Evolutionary conservation across 2,888 invertebrate species (phyloP).

Genomic region (Pemphredon lugubris): DNA sequence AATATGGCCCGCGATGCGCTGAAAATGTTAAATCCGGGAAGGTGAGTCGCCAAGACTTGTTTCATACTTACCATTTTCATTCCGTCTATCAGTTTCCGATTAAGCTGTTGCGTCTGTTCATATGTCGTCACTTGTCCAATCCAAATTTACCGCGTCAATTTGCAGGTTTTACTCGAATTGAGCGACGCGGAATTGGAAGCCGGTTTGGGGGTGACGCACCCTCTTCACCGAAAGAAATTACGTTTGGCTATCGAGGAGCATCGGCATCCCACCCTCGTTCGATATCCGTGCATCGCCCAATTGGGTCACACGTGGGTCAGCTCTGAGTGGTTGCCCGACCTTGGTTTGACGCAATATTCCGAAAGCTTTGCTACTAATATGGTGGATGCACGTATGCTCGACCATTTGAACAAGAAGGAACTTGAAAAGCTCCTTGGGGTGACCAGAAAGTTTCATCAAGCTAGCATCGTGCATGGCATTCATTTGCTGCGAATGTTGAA

Average conservation of each 20-base stretch:
- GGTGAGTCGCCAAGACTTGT: conserved; percentile 83
- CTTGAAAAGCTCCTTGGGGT: conserved; percentile 96
- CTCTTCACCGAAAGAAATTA: conserved; percentile 96
- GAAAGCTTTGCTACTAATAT: conserved; percentile 93
- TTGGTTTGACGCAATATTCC: conserved; percentile 94
- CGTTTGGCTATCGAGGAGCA: conserved; percentile 96
- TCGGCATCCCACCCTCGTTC: conserved; percentile 91
- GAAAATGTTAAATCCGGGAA: conserved; percentile 98
- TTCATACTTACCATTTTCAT: too few relatives aligned
- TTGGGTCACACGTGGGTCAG: conserved; percentile 96
- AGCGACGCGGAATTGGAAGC: conserved; percentile 95
- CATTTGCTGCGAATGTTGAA: conserved; percentile 95
- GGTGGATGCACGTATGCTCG: conserved; percentile 96
- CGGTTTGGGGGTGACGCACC: conserved; percentile 94
- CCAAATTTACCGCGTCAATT: too few relatives aligned
- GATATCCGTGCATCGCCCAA: conserved; percentile 93
- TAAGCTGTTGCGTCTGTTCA: too few relatives aligned
- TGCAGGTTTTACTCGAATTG: conserved; percentile 93
- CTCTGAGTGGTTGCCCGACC: conserved; percentile 95
- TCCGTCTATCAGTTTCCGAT: too few relatives aligned
- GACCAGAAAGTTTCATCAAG: conserved; percentile 96
- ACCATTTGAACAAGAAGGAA: conserved; percentile 96
- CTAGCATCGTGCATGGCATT: conserved; percentile 96
- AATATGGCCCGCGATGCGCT: conserved; percentile 93
- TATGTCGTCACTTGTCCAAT: too few relatives aligned